A percentile compares a stretch with the other conserved stretches of the same genome.
Conservation (phyloP, 2,797 vertebrate genomes). For the Bovichtus diacanthus region DNA sequence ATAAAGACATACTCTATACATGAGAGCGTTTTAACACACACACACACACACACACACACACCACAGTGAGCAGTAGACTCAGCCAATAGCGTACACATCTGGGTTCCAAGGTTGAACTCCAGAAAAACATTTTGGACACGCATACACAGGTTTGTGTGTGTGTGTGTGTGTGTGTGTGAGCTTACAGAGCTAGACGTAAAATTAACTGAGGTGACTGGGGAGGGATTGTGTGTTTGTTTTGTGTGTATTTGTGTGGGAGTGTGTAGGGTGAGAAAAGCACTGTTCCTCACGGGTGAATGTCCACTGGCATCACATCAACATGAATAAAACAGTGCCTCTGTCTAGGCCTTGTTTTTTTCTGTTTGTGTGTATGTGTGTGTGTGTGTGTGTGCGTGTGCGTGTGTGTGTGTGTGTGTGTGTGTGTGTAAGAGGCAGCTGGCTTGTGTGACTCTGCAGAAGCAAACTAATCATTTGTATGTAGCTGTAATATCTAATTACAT, state of each 20-base stretch:
- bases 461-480: conserved; percentile 45
- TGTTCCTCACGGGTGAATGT: conserved; percentile 78
- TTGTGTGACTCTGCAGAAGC: conserved; percentile 24
- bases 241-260: conserved; percentile 61
- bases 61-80: background rate
- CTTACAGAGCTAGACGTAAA: conserved; percentile 47
- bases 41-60: background rate
- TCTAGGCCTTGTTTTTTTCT: conserved; percentile 50
- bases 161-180: background rate
- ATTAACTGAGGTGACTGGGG: conserved; percentile 61
- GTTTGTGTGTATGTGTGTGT: conserved; percentile 39
- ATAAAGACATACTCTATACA: background rate
- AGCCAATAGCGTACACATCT: conserved; percentile 42
- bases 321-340: conserved; percentile 77
- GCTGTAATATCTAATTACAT: conserved; percentile 43
- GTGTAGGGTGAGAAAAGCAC: conserved; percentile 78
- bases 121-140: conserved; percentile 22
- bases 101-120: conserved; percentile 57
- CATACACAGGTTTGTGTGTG: background rate
- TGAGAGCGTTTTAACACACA: background rate
- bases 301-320: conserved; percentile 83
- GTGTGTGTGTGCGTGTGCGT: conserved; percentile 14
- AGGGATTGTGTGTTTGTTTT: conserved; percentile 57
- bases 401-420: conserved; percentile 18
- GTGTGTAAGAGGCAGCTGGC: background rate